Conservation (phyloP, 2,113 vertebrate genomes). For the Varanus salvator region DNA sequence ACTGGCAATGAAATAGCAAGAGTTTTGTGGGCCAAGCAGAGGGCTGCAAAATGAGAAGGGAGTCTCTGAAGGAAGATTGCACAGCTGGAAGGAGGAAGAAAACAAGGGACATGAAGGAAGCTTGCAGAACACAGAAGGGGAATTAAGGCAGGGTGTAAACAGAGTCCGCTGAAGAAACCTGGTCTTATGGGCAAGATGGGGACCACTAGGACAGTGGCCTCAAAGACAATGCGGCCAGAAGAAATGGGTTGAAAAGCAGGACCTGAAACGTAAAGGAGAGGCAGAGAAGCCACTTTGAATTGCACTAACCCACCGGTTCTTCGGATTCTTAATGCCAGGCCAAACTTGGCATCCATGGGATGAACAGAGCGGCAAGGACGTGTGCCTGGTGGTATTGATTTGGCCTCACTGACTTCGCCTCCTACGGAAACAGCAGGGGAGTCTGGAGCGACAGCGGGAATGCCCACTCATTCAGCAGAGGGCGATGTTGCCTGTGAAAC, state of each 20-base stretch:
- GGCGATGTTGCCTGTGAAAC: not conserved
- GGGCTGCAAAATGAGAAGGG: not conserved
- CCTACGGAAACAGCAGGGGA: no score
- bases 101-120: not conserved
- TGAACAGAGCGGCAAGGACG: no score
- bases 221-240: not conserved
- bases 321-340: no score
- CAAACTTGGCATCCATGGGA: not conserved
- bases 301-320: not conserved
- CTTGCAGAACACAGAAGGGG: not conserved
- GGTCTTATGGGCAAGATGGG: not conserved
- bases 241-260: not conserved
- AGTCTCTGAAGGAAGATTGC: not conserved
- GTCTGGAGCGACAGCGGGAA: no score
- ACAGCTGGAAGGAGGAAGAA: not conserved
- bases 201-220: not conserved
- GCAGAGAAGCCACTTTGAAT: not conserved
- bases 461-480: not conserved
- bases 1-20: not conserved
- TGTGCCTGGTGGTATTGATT: not conserved
- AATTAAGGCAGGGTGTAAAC: not conserved
- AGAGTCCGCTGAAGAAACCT: not conserved
- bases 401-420: not conserved
- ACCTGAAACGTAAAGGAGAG: no score
- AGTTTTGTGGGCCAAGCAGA: not conserved